phyloP scores from a whole-genome alignment of 2,113 vertebrate genomes.

The Macaca nemestrina region DNA sequence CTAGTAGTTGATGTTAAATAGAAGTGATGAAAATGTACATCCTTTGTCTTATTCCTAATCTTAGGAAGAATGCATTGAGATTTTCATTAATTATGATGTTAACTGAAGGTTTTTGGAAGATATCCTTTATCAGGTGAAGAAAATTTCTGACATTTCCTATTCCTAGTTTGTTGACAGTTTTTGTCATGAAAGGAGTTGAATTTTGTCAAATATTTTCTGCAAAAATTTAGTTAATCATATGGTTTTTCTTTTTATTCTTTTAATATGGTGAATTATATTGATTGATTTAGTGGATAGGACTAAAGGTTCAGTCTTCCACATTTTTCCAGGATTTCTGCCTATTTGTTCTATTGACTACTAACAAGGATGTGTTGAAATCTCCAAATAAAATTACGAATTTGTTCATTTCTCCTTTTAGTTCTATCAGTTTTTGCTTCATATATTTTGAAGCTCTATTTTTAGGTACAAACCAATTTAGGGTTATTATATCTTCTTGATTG shows the following conservation, averaged over 20 bases:
- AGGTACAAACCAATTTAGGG: neutral
- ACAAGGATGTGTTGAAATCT: neutral
- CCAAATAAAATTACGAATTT: neutral
- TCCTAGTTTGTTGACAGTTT: neutral
- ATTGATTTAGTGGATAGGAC: neutral
- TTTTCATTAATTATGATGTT: accelerated
- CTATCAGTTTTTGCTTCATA: neutral
- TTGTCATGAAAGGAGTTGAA: neutral
- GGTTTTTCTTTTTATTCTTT: neutral
- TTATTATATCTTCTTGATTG: neutral
- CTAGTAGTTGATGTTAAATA: accelerated
- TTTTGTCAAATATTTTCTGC: neutral
- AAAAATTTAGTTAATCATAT: neutral
- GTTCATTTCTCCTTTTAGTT: neutral
- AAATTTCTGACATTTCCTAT: no score
- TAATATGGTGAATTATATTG: no score
- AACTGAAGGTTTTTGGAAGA: neutral
- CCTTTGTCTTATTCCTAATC: no score
- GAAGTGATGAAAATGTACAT: accelerated
- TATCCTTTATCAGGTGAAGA: neutral
- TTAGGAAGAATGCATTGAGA: neutral
- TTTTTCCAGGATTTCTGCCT: neutral
- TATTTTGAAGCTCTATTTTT: neutral
- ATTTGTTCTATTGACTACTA: neutral
- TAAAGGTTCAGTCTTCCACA: neutral